Evolutionary conservation across 2,797 vertebrate genomes (phyloP).

Genomic region (Spinus olivaceus): DNA sequence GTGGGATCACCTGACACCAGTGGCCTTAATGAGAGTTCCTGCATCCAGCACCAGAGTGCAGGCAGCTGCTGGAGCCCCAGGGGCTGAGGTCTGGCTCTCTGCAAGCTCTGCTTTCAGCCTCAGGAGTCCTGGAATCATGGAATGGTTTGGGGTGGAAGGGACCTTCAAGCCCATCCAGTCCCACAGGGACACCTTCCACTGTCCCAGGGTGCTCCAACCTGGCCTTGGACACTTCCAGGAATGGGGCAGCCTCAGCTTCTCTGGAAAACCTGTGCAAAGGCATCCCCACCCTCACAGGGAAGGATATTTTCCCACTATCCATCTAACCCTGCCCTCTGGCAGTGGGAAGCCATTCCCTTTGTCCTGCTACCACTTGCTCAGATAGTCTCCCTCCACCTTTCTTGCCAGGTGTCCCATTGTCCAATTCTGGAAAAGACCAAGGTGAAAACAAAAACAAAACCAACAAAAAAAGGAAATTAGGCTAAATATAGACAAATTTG

Average conservation of each 20-base stretch:
- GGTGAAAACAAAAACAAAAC: too few species aligned
- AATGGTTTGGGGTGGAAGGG: not conserved
- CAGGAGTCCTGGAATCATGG: not conserved
- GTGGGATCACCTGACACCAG: not conserved
- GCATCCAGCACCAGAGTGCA: rapidly evolving
- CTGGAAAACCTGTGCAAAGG: not conserved
- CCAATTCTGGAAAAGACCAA: not conserved
- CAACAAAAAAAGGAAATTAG: not conserved
- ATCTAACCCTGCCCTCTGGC: not conserved
- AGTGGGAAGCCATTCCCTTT: not conserved
- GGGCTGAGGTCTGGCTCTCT: not conserved
- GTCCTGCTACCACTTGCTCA: not conserved
- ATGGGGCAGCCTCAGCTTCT: not conserved
- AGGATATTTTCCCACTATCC: not conserved
- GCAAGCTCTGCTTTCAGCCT: not conserved
- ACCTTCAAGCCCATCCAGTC: too few species aligned
- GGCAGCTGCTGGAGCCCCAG: not conserved
- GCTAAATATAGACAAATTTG: not conserved
- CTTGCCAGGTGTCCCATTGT: not conserved
- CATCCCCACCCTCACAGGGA: not conserved
- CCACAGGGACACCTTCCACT: not conserved
- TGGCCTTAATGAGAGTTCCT: not conserved
- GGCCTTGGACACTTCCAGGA: not conserved
- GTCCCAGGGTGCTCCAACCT: not conserved
- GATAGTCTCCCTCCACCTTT: not conserved